Percentiles rank a stretch among this genome's conserved stretches.
These are phyloP conservation scores for Phlogophora meticulosa DNA, from an alignment of 2,888 invertebrate species.

Conservation along the genomic window DNA sequence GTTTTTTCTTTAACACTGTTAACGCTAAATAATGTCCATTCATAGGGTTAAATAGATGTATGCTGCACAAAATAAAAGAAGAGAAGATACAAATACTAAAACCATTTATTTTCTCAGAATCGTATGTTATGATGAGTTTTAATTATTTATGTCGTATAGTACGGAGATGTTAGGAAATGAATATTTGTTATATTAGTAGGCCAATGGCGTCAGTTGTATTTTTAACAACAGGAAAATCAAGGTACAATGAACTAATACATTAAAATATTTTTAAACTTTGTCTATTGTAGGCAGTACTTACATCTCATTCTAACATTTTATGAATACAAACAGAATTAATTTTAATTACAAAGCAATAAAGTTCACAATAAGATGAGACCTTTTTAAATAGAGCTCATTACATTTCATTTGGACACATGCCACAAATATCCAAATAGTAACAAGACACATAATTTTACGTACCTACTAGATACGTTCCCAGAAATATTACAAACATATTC, in stretches of 20 bases:
- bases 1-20: background rate
- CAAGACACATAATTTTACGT: slow-evolving; percentile 58
- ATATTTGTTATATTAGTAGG: slow-evolving; percentile 39
- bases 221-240: slow-evolving; percentile 60
- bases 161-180: slow-evolving; percentile 47
- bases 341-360: slow-evolving; percentile 40
- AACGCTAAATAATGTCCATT: background rate
- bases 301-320: slow-evolving; percentile 17
- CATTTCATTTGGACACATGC: slow-evolving; percentile 70
- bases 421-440: slow-evolving; percentile 64
- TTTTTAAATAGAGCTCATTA: slow-evolving; percentile 43
- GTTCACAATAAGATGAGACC: slow-evolving; percentile 47
- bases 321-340: slow-evolving; percentile 36
- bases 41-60: background rate
- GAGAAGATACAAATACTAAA: too few relatives aligned
- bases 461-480: slow-evolving; percentile 58
- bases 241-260: slow-evolving; percentile 64
- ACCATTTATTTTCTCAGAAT: background rate
- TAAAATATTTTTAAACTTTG: slow-evolving; percentile 50
- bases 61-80: background rate
- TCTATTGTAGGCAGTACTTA: slow-evolving; percentile 59
- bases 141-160: slow-evolving; percentile 7
- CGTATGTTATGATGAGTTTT: slow-evolving; percentile 5
- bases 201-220: slow-evolving; percentile 61
- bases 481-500: slow-evolving; percentile 61